Conservation (phyloP, 2,888 invertebrate species). For the Colostygia pectinataria region DNA sequence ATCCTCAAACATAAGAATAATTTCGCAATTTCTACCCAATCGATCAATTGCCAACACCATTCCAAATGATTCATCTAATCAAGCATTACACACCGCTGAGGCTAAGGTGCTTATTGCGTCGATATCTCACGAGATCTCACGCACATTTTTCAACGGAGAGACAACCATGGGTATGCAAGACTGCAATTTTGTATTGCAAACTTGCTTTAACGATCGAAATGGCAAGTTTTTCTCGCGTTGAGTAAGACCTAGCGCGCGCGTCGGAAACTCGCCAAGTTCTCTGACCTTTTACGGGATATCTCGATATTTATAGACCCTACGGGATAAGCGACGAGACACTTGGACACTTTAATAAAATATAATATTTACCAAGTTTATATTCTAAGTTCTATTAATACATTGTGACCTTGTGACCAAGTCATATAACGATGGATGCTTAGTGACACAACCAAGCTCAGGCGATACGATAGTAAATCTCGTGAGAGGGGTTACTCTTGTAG, state of each 20-base stretch:
- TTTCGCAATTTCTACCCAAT: conserved; percentile 25
- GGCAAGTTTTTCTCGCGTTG: conserved; percentile 60
- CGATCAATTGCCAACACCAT: conserved; percentile 33
- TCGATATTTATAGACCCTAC: conserved; percentile 26
- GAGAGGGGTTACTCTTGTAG: too few species aligned
- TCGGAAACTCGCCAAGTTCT: conserved; percentile 51
- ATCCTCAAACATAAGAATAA: conserved; percentile 4
- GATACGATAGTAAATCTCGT: too few species aligned
- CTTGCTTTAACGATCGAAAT: conserved; percentile 43
- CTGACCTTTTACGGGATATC: conserved; percentile 52
- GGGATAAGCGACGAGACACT: conserved; percentile 5
- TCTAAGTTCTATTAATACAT: too few species aligned
- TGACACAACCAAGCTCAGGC: too few species aligned
- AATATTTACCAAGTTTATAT: too few species aligned
- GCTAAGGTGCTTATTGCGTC: conserved; percentile 27
- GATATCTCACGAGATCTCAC: conserved; percentile 32
- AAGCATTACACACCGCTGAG: conserved; percentile 27
- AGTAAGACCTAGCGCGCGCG: conserved; percentile 47
- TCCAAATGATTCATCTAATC: conserved; percentile 28
- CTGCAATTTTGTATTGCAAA: conserved; percentile 44
- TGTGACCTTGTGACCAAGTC: too few species aligned
- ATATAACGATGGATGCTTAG: too few species aligned
- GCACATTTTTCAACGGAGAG: conserved; percentile 29
- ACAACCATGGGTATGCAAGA: conserved; percentile 34
- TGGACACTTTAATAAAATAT: too few species aligned